Conservation (phyloP, 35 echinoderm and acorn worm genomes). For the Ptychodera flava region DNA sequence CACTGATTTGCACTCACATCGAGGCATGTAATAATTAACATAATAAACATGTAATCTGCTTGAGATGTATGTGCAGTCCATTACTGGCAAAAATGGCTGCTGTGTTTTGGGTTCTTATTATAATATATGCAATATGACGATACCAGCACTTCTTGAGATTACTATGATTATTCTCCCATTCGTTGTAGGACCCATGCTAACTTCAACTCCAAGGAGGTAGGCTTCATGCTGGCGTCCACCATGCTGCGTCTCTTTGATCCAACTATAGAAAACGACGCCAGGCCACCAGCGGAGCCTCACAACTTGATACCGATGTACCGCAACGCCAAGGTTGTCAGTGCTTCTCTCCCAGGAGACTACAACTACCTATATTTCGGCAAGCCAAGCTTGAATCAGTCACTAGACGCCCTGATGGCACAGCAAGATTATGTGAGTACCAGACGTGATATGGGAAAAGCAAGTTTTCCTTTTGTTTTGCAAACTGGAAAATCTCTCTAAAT, state of each 20-base stretch:
- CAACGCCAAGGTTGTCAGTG: constrained; percentile 59
- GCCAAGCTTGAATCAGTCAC: constrained; percentile 43
- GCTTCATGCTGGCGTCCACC: constrained; percentile 60
- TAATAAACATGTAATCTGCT: too few species aligned
- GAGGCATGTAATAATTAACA: too few species aligned
- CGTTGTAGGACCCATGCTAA: constrained; percentile 65
- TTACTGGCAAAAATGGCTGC: too few species aligned
- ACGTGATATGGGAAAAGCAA: neutral
- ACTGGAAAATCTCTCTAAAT: too few species aligned
- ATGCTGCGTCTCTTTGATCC: constrained; percentile 92
- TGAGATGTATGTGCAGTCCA: too few species aligned
- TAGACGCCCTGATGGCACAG: constrained; percentile 70
- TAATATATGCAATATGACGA: too few species aligned
- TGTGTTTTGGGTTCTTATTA: too few species aligned
- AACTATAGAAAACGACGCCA: constrained; percentile 64
- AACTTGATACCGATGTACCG: constrained; percentile 74
- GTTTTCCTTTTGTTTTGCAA: neutral
- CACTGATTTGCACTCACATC: too few species aligned
- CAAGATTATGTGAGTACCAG: constrained; percentile 77
- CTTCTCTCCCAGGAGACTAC: constrained; percentile 61
- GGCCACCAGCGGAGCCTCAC: constrained; percentile 56
- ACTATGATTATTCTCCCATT: neutral
- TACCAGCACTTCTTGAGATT: too few species aligned
- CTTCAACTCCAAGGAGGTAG: constrained; percentile 90
- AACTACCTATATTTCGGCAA: constrained; percentile 81